Conservation (phyloP, 30 jellyfish, hydroid and myxozoan genomes). For the Chironex yamaguchii region DNA sequence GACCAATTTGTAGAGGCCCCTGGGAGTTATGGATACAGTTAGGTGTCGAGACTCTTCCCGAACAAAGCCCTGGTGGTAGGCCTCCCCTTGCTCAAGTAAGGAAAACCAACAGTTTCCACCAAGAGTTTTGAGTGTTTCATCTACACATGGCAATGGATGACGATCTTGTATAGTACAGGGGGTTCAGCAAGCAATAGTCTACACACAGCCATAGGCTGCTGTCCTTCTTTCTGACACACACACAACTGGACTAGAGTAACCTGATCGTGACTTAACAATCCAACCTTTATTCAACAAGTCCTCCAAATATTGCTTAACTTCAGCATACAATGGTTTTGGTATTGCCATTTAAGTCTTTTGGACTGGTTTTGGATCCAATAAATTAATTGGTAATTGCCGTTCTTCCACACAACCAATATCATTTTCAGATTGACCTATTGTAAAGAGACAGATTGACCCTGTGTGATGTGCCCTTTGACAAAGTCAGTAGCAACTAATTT, state of each 20-base stretch:
- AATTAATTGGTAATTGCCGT: constrained; percentile 16
- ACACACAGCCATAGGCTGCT: constrained; percentile 45
- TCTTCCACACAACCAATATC: constrained; percentile 53
- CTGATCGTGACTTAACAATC: constrained; percentile 6
- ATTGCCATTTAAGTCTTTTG: constrained; percentile 14
- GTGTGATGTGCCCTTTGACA: constrained; percentile 34
- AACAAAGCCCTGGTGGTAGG: constrained; percentile 43
- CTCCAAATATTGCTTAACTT: constrained; percentile 31
- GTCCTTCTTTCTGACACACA: constrained; percentile 26
- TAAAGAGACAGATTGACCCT: constrained; percentile 17
- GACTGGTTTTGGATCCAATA: constrained; percentile 33
- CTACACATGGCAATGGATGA: constrained; percentile 50
- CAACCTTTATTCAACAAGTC: constrained; percentile 18
- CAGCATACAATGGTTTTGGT: constrained; percentile 45
- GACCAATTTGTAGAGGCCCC: constrained; percentile 40
- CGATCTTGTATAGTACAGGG: constrained; percentile 11
- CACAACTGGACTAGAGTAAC: constrained; percentile 64
- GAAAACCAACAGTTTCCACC: constrained; percentile 55
- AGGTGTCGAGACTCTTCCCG: constrained; percentile 24
- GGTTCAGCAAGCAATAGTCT: constrained; percentile 52
- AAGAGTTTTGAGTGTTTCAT: constrained; percentile 18
- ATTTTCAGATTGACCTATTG: constrained; percentile 19
- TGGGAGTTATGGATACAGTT: constrained; percentile 59
- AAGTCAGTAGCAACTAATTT: constrained; percentile 8
- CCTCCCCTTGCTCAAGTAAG: constrained; percentile 29